Conservation (phyloP, 37 sponge, comb jelly and placozoan species). For the Geodia barretti region DNA sequence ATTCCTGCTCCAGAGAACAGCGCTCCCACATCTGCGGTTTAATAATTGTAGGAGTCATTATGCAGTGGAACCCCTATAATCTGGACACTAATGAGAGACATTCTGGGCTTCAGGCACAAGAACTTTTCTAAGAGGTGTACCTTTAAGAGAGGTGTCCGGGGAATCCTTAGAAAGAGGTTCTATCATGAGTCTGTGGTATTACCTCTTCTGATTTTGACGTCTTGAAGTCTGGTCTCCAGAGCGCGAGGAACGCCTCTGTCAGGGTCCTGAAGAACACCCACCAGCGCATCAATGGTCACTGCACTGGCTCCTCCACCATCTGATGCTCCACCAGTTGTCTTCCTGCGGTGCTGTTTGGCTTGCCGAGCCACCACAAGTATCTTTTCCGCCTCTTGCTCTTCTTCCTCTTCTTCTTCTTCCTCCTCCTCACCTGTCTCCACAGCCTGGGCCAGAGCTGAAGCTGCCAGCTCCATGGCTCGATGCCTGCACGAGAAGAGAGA, state of each 20-base stretch:
- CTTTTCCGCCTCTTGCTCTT: constrained; percentile 19
- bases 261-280: constrained; percentile 69
- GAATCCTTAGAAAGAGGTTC: neutral
- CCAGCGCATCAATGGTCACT: constrained; percentile 55
- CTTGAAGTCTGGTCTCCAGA: constrained; percentile 7
- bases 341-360: neutral
- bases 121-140: too few species aligned
- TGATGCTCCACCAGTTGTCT: neutral
- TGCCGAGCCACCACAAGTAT: neutral
- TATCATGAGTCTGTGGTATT: neutral
- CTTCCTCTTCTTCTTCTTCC: constrained; percentile 17
- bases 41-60: neutral
- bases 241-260: constrained; percentile 68
- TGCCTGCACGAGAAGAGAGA: constrained; percentile 15
- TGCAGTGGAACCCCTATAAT: neutral
- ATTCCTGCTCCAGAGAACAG: constrained; percentile 71
- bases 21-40: constrained; percentile 50
- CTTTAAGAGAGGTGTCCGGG: neutral
- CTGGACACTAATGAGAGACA: too few species aligned
- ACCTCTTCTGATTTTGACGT: constrained; percentile 56
- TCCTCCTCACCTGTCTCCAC: constrained; percentile 36
- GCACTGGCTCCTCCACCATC: constrained; percentile 6
- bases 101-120: too few species aligned
- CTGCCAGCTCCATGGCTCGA: constrained; percentile 44
- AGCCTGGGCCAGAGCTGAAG: constrained; percentile 73